Conservation (phyloP, 35 echinoderm and acorn worm species). For the Lytechinus pictus region DNA sequence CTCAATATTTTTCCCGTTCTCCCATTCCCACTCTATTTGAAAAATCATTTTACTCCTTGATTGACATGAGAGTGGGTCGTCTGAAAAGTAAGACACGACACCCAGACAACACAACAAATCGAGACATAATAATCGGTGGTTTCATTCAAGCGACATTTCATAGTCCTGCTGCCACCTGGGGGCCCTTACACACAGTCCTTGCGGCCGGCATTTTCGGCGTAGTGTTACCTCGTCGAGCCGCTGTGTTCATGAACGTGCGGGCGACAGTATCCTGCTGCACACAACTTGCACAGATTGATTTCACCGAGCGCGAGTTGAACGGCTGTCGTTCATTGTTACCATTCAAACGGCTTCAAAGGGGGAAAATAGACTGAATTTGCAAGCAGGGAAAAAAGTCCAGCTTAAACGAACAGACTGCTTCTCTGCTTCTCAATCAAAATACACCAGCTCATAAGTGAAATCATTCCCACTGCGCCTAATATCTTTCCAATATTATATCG, state of each 20-base stretch:
- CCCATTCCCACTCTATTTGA: not conserved
- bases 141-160: slow-evolving; percentile 48
- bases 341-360: not conserved
- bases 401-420: slow-evolving; percentile 10
- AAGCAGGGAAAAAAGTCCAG: not conserved
- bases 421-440: not conserved
- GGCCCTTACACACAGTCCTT: slow-evolving; percentile 16
- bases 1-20: not conserved
- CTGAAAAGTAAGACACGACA: not conserved
- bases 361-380: not conserved
- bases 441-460: not conserved
- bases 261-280: not conserved
- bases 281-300: slow-evolving; percentile 27
- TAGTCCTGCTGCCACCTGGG: slow-evolving; percentile 28
- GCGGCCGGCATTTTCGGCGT: slow-evolving; percentile 38
- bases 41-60: not conserved
- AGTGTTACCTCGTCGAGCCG: slow-evolving; percentile 26
- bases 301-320: slow-evolving; percentile 3
- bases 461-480: slow-evolving; percentile 12
- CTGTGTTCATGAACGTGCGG: slow-evolving; percentile 22
- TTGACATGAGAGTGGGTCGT: slow-evolving; percentile 16
- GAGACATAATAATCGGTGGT: slow-evolving; percentile 19
- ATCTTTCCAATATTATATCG: not conserved
- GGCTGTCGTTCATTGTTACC: slow-evolving; percentile 27
- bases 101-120: slow-evolving; percentile 30